A percentile compares a stretch with the other conserved stretches of the same genome.
Evolutionary conservation across 1,140 invertebrate species (phyloP).

Genomic region (Lucilia cuprina): DNA sequence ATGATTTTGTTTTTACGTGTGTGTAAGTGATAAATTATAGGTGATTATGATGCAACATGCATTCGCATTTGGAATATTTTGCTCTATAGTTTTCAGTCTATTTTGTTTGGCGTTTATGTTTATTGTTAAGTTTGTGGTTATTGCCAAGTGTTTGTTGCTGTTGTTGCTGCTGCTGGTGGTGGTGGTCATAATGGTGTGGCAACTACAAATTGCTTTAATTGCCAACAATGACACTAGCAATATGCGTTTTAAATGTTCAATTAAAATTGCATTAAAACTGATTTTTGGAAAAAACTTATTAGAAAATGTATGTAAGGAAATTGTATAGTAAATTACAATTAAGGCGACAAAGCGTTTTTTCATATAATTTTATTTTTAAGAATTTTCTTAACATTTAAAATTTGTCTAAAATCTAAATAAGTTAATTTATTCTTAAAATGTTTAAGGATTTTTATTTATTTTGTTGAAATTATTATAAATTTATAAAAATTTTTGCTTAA

Average conservation of each 20-base stretch:
- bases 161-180: background rate
- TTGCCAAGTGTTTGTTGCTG: background rate
- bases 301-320: background rate
- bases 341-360: no score
- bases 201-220: conserved; percentile 9
- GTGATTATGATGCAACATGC: conserved; percentile 11
- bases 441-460: background rate
- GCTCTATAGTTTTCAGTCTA: background rate
- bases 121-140: background rate
- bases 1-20: background rate
- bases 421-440: no score
- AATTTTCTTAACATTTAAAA: no score
- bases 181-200: conserved; percentile 1
- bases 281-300: background rate
- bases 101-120: background rate
- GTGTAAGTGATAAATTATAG: background rate
- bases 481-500: background rate
- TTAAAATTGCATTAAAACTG: background rate
- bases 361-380: no score
- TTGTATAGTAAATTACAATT: background rate
- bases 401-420: no score
- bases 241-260: background rate
- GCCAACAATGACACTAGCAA: background rate
- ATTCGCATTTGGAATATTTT: background rate
- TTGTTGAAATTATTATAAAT: background rate